Base-by-base conservation (phyloP, 2,797 vertebrate species). In the Crocodylus rhombifer region DNA sequence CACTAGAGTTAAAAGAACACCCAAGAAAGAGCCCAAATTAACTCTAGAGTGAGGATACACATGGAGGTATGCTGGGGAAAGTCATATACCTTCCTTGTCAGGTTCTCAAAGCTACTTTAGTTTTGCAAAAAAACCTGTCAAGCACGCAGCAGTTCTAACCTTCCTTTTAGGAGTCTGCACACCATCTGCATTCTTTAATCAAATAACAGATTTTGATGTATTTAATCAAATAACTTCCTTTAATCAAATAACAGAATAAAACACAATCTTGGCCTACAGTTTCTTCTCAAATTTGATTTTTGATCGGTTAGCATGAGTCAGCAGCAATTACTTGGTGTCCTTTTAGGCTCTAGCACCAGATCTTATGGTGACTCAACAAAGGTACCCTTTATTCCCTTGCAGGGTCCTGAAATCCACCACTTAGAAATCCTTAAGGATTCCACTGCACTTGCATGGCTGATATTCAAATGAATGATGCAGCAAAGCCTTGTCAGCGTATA, bases 321-420 rank as follows among this genome's bases (percentile, higher is more conserved):
- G 23, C 8, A 4, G 20, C 7, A 60, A 23, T 65, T 63, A 28
- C 42, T 58, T 57, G 20, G 33, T 21, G 33, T 33, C 28, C 23
- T 61, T 10, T 63, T 10, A 16, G 10, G 20, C 3, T 3, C 28
- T 82, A 62, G 23, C 0, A 0, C 13, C 7, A 69, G 17, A 4
- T 61, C n/a, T 36, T n/a, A 56, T 12, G 26, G 23, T n/a, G 26
- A 55, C 73, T 69, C 28, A 42, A 18, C 4, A 2, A 18, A 65
- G 77, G 30, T 73, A 51, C 36, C 23, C 5, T 87, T 65, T 82
- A 14, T 10, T 81, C 21, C 42, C 81, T n/a, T 73, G 30, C 57
- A 77, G 79, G 64, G 36, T 14, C 13, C 33, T 88, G 17, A 51
- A 36, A 42, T n/a, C 56, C 77, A 62, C 30, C 64, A 9, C 30